Conservation (phyloP, 2,113 vertebrate genomes). For the Donacobius atricapilla region DNA sequence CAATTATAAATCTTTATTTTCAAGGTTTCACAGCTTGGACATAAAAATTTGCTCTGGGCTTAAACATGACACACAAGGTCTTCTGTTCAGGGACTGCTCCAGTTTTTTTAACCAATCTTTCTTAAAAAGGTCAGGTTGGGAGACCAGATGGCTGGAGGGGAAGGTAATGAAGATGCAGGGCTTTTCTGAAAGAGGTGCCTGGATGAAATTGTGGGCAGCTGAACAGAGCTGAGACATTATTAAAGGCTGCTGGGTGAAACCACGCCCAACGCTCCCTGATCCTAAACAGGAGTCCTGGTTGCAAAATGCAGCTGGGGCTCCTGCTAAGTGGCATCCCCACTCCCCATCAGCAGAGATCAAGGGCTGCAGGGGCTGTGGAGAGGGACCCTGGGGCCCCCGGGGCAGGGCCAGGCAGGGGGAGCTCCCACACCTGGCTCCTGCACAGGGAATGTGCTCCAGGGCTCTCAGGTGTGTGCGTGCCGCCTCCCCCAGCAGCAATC, state of each 20-base stretch:
- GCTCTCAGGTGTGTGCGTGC: not conserved
- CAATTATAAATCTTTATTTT: slow-evolving; percentile 73
- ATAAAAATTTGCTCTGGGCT: slow-evolving; percentile 61
- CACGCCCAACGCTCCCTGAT: fast-evolving
- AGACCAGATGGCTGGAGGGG: slow-evolving; percentile 14
- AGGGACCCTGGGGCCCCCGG: not conserved
- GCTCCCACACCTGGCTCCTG: slow-evolving; percentile 25
- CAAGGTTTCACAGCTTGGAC: slow-evolving; percentile 55
- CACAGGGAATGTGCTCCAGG: slow-evolving; percentile 38
- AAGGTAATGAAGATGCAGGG: slow-evolving; percentile 50
- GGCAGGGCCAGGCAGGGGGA: not conserved
- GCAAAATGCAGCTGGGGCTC: not conserved
- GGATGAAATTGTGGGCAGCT: not conserved
- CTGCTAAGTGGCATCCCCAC: not conserved
- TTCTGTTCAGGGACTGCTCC: not conserved
- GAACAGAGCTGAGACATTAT: not conserved
- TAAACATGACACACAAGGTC: not conserved
- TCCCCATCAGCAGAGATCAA: not conserved
- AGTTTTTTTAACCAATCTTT: slow-evolving; percentile 3
- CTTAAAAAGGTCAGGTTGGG: slow-evolving; percentile 21
- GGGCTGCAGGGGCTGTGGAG: not conserved
- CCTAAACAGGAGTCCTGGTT: not conserved
- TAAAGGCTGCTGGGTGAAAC: not conserved
- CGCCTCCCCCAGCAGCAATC: not conserved
- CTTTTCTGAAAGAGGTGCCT: not conserved